phyloP scores from a whole-genome alignment of 1,140 invertebrate species.

The Drosophila oshimai region DNA sequence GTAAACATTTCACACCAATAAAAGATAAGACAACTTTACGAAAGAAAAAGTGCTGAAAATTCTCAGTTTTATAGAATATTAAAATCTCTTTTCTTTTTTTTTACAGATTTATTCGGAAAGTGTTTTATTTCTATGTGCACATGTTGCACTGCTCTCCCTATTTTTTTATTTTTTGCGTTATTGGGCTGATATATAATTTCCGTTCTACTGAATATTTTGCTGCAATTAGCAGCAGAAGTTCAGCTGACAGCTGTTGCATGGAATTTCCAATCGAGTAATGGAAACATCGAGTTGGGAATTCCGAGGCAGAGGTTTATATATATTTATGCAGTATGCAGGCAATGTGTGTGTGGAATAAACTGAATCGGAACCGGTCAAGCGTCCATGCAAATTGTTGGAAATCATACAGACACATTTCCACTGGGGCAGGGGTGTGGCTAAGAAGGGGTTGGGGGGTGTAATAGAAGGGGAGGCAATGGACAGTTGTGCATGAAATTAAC shows the following conservation, averaged over 20 bases:
- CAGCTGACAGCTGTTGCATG: slow-evolving; percentile 21
- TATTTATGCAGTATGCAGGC: slow-evolving; percentile 31
- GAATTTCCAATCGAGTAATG: slow-evolving; percentile 15
- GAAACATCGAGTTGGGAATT: not conserved
- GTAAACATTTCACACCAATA: slow-evolving; percentile 26
- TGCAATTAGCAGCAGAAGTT: slow-evolving; percentile 23
- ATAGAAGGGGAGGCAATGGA: not conserved
- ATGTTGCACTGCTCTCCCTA: not conserved
- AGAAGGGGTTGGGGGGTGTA: not conserved
- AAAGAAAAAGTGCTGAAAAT: slow-evolving; percentile 1
- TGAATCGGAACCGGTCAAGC: slow-evolving; percentile 16
- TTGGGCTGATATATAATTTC: not conserved
- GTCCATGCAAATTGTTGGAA: slow-evolving; percentile 34
- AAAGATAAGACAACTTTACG: slow-evolving; percentile 1
- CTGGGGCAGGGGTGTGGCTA: not conserved
- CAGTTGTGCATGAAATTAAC: slow-evolving; percentile 33
- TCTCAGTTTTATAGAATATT: slow-evolving; percentile 1
- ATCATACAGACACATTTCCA: not conserved
- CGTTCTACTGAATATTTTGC: slow-evolving; percentile 31
- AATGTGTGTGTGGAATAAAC: slow-evolving; percentile 10
- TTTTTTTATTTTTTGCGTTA: not conserved
- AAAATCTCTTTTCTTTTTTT: slow-evolving; percentile 6
- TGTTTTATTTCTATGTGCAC: not conserved
- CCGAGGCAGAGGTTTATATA: not conserved
- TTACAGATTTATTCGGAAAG: not conserved